Percentiles rank a stretch among this genome's conserved stretches.
These are phyloP conservation scores for Epizoanthus illoricatus DNA, from an alignment of 92 coral and sea anemone genomes.

Conservation along the genomic window DNA sequence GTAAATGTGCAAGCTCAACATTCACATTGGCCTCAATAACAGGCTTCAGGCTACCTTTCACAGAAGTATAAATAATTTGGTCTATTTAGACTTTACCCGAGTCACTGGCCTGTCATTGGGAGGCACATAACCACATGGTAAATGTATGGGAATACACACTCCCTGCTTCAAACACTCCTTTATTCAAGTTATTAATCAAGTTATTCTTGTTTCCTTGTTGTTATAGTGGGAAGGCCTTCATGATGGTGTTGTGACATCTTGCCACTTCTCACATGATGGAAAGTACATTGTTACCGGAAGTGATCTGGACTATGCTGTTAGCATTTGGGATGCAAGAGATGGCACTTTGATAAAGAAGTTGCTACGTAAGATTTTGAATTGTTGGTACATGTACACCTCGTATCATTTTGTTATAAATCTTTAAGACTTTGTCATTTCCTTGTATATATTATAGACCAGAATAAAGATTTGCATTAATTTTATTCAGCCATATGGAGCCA, in stretches of 20 bases:
- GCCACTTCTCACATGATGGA: conserved; percentile 93
- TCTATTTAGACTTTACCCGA: no score
- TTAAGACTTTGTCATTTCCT: background rate
- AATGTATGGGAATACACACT: background rate
- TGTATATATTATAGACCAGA: background rate
- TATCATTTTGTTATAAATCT: background rate
- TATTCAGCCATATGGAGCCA: no score
- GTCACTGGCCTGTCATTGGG: no score
- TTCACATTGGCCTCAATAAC: no score
- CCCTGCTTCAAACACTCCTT: background rate
- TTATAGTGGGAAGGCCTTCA: conserved; percentile 89
- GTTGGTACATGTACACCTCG: no score
- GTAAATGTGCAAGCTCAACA: no score
- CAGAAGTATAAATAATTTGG: no score
- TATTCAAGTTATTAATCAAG: background rate
- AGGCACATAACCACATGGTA: no score
- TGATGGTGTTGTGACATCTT: conserved; percentile 87
- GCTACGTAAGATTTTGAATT: conserved; percentile 55
- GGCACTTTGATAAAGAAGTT: conserved; percentile 79
- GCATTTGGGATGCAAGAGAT: conserved; percentile 91
- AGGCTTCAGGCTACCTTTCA: no score
- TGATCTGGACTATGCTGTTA: conserved; percentile 90
- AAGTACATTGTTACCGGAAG: conserved; percentile 87
- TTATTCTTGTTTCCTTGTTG: background rate
- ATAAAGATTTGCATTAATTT: background rate